These are phyloP conservation scores for Cerceris rybyensis DNA, from an alignment of 2,888 invertebrate species.

Conservation along the genomic window DNA sequence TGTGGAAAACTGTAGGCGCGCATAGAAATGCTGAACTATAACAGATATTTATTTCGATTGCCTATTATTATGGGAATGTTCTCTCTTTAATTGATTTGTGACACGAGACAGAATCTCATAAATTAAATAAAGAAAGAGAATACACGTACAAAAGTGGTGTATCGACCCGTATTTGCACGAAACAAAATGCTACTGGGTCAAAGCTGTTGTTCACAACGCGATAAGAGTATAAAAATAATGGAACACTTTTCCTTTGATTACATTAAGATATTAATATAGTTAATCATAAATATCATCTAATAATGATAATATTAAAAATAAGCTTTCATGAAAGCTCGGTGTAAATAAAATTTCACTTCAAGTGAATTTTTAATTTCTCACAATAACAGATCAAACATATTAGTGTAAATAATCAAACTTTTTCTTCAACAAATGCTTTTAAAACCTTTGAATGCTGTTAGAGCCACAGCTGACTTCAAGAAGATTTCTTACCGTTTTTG, in stretches of 20 bases:
- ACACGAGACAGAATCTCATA: neutral
- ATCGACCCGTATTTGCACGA: constrained; percentile 60
- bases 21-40: neutral
- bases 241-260: neutral
- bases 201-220: constrained; percentile 22
- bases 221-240: neutral
- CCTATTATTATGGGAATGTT: neutral
- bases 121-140: constrained; percentile 8
- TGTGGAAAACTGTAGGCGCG: neutral
- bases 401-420: no score
- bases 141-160: constrained; percentile 45
- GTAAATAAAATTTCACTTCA: no score
- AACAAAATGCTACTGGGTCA: constrained; percentile 63
- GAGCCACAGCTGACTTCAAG: no score
- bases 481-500: no score
- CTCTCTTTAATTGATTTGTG: neutral
- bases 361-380: no score
- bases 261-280: neutral
- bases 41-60: neutral
- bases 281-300: no score
- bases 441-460: no score
- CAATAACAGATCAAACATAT: no score
- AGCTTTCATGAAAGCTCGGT: no score
- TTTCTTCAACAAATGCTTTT: no score
- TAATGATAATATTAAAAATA: no score